phyloP scores from a whole-genome alignment of 2,888 invertebrate genomes.

The Trichacis sp. region DNA sequence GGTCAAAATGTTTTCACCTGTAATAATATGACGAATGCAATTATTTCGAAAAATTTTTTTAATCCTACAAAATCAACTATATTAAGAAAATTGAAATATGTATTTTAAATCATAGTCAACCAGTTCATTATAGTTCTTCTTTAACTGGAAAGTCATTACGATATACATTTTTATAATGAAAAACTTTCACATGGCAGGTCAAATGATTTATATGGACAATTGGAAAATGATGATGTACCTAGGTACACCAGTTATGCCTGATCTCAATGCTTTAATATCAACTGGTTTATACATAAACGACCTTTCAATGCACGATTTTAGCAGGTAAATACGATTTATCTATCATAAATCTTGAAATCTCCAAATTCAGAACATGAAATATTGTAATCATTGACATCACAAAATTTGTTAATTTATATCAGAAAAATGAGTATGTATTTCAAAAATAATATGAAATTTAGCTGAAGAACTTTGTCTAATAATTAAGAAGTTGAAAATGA shows the following conservation, averaged over 20 bases:
- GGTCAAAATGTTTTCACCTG: no score
- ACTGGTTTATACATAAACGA: slow-evolving; percentile 97
- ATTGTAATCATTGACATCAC: no score
- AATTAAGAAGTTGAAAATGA: no score
- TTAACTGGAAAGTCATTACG: background rate
- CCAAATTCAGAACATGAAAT: background rate
- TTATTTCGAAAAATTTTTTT: no score
- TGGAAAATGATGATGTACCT: slow-evolving; percentile 98
- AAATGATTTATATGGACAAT: slow-evolving; percentile 99
- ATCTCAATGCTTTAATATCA: slow-evolving; percentile 90
- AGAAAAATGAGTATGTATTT: background rate
- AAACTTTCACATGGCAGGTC: slow-evolving; percentile 82
- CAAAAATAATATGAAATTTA: no score
- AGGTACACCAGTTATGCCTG: slow-evolving; percentile 96
- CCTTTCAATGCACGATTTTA: slow-evolving; percentile 98
- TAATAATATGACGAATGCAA: no score
- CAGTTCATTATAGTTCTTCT: no score
- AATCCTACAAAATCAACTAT: no score
- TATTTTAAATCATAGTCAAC: no score
- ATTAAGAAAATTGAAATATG: no score
- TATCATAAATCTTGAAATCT: background rate
- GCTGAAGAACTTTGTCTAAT: no score
- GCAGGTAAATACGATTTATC: slow-evolving; percentile 75
- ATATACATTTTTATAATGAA: slow-evolving; percentile 2
- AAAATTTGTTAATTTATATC: no score